Percentiles rank a stretch among this genome's conserved stretches.
These are phyloP conservation scores for Lissocephala sabroskyi DNA, from an alignment of 2,888 invertebrate genomes.

Conservation along the genomic window DNA sequence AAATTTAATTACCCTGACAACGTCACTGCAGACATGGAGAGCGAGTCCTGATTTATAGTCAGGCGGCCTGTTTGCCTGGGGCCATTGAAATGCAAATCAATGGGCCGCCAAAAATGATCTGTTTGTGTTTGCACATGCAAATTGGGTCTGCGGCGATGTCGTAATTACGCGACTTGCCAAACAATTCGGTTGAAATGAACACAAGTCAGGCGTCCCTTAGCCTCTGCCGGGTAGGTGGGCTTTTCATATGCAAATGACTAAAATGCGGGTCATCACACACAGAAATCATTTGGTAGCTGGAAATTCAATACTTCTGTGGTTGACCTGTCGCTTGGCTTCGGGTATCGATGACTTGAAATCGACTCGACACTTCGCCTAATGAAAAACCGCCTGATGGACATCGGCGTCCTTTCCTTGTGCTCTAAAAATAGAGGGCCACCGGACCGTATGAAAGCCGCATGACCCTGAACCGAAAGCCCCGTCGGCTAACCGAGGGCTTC, in stretches of 20 bases:
- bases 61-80: neutral
- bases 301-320: neutral
- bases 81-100: constrained; percentile 50
- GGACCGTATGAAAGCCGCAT: no score
- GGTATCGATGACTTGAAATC: neutral
- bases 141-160: no score
- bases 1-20: constrained; percentile 60
- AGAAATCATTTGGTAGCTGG: neutral
- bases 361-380: neutral
- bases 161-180: constrained; percentile 2
- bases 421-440: no score
- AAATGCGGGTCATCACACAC: no score
- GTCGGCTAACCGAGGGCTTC: neutral
- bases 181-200: neutral
- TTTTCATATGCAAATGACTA: constrained; percentile 17
- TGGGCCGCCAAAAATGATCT: constrained; percentile 8
- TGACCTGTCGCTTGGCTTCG: neutral
- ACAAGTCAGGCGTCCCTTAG: no score
- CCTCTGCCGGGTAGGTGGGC: no score
- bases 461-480: no score
- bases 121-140: neutral
- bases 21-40: constrained; percentile 50
- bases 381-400: neutral
- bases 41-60: constrained; percentile 35
- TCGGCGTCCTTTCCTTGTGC: no score